Percentiles rank a stretch among this genome's conserved stretches.
Evolutionary conservation across 2,888 invertebrate genomes (phyloP).

Genomic region (Eristalis arbustorum): DNA sequence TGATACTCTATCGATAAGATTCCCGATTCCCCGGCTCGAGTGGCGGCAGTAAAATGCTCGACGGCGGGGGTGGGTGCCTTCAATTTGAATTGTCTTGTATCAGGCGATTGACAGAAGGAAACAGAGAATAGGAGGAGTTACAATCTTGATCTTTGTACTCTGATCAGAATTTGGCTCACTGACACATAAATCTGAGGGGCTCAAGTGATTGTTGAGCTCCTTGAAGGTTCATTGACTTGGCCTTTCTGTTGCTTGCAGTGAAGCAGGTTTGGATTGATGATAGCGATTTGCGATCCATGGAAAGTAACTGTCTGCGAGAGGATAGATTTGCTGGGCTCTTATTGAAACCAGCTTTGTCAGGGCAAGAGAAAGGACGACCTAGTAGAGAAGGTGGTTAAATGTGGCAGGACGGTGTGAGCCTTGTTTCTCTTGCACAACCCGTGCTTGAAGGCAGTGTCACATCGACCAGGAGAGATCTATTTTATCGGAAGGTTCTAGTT

Average conservation of each 20-base stretch:
- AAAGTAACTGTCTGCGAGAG: no score
- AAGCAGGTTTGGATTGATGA: no score
- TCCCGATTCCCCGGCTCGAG: conserved; percentile 37
- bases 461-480: no score
- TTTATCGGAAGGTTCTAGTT: no score
- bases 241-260: background rate
- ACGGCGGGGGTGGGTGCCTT: conserved; percentile 38
- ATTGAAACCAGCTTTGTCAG: no score
- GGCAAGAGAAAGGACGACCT: no score
- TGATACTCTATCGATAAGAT: conserved; percentile 49
- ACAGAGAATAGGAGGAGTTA: background rate
- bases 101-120: background rate
- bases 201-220: background rate
- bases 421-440: no score
- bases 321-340: no score
- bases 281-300: no score
- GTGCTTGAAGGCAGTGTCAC: no score
- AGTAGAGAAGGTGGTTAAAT: no score
- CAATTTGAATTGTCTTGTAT: background rate
- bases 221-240: background rate
- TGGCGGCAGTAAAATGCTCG: conserved; percentile 36
- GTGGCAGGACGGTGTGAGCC: no score
- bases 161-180: background rate
- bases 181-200: background rate
- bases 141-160: background rate